A percentile compares a stretch with the other conserved stretches of the same genome.
Conservation (phyloP, 2,113 vertebrate genomes). For the Sylvietta virens region DNA sequence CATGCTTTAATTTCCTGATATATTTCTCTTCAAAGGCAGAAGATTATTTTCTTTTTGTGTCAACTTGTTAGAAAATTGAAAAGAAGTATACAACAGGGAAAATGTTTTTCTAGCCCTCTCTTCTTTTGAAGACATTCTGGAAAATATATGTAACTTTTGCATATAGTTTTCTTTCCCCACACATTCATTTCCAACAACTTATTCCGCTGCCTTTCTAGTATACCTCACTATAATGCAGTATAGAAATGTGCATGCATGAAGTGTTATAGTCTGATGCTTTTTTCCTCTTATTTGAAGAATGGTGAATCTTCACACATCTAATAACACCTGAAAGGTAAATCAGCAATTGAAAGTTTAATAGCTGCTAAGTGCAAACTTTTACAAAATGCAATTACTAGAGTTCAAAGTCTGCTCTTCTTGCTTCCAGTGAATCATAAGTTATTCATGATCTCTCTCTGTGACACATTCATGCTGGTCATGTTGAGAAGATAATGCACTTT, state of each 20-base stretch:
- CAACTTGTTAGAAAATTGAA: background rate
- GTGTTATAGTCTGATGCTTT: background rate
- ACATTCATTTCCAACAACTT: background rate
- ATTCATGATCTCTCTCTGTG: background rate
- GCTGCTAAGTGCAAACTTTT: background rate
- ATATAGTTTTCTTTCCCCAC: fast-evolving
- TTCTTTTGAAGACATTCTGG: background rate
- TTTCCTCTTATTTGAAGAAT: background rate
- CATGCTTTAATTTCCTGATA: background rate
- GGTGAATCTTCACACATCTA: background rate
- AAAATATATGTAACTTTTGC: background rate
- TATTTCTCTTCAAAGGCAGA: background rate
- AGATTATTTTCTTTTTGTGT: background rate
- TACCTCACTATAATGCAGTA: background rate
- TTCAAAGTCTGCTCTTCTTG: background rate
- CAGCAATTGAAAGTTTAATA: background rate
- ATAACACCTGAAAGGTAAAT: background rate
- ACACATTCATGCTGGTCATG: background rate
- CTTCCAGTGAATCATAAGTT: background rate
- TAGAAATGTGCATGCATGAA: background rate
- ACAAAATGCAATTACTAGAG: background rate
- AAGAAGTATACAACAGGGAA: background rate
- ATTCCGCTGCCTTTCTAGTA: background rate
- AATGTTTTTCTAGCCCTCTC: background rate
- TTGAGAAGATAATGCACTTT: background rate